These are phyloP conservation scores for Enteromius mattozi DNA, from an alignment of 2,797 vertebrate genomes.

Conservation along the genomic window DNA sequence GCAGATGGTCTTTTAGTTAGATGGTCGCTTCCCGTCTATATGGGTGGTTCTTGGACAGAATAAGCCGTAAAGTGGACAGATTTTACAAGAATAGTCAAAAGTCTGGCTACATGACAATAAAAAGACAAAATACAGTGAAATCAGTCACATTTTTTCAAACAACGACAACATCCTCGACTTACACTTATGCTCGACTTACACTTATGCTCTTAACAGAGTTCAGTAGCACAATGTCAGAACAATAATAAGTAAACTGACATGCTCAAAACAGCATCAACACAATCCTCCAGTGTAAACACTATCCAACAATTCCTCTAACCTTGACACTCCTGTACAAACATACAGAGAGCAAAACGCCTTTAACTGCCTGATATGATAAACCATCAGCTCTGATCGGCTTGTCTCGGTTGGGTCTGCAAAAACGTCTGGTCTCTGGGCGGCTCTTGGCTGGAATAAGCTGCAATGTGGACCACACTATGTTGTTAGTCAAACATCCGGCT, in stretches of 20 bases:
- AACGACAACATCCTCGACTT: neutral
- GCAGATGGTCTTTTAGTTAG: constrained; percentile 23
- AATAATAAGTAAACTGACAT: constrained; percentile 72
- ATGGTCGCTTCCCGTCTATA: neutral
- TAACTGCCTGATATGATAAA: neutral
- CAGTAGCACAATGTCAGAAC: constrained; percentile 69
- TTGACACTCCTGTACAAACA: constrained; percentile 32
- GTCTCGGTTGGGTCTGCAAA: constrained; percentile 6
- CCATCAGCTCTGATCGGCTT: neutral
- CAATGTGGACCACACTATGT: neutral
- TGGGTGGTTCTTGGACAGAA: neutral
- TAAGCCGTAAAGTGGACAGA: neutral
- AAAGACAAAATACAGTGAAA: neutral
- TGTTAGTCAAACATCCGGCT: neutral
- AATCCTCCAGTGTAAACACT: constrained; percentile 49
- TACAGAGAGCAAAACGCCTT: constrained; percentile 19
- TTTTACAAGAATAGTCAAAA: constrained; percentile 6
- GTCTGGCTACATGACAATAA: neutral
- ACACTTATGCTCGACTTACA: constrained; percentile 53
- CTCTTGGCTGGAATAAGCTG: neutral
- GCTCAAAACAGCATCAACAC: constrained; percentile 56
- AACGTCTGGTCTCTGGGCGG: neutral
- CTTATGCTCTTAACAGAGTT: constrained; percentile 50
- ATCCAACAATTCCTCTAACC: constrained; percentile 35
- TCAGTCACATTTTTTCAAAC: constrained; percentile 8